A percentile compares a stretch with the other conserved stretches of the same genome.
phyloP scores from a whole-genome alignment of 2,113 vertebrate species.

The Nansenia antarctica region DNA sequence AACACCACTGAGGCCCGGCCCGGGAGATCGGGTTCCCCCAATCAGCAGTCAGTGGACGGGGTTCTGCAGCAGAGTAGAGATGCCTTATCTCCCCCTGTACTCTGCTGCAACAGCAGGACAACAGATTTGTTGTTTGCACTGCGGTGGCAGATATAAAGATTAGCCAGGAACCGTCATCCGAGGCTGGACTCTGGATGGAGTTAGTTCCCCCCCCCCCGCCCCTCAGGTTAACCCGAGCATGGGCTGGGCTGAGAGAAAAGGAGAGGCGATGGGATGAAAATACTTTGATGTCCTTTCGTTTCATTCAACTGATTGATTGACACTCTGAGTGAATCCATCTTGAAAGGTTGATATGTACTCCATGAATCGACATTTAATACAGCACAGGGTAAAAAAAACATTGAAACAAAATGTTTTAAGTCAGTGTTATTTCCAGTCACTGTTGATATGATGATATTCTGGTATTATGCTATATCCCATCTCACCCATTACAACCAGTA shows the following conservation, averaged over 20 bases:
- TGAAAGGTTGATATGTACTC: too few species aligned
- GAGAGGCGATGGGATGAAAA: background rate
- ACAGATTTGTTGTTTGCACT: slow-evolving; percentile 51
- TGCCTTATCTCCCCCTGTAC: slow-evolving; percentile 60
- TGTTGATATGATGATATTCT: too few species aligned
- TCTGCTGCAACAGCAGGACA: slow-evolving; percentile 51
- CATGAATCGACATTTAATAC: too few species aligned
- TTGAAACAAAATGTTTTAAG: too few species aligned
- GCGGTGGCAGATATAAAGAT: slow-evolving; percentile 53
- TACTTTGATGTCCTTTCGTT: background rate
- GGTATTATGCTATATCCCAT: too few species aligned
- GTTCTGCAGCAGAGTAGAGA: slow-evolving; percentile 38
- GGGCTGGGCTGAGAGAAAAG: background rate
- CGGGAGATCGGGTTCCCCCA: slow-evolving; percentile 44
- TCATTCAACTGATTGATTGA: background rate
- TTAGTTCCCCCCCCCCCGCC: too few species aligned
- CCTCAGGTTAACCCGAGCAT: background rate
- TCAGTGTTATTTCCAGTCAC: too few species aligned
- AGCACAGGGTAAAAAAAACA: too few species aligned
- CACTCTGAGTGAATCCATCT: too few species aligned
- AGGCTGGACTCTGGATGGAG: background rate
- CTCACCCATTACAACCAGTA: too few species aligned
- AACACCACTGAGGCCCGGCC: slow-evolving; percentile 4
- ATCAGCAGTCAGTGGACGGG: slow-evolving; percentile 35
- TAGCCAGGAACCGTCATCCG: background rate